Conservation (phyloP, 2,797 vertebrate species). For the Cirrhinus molitorella region DNA sequence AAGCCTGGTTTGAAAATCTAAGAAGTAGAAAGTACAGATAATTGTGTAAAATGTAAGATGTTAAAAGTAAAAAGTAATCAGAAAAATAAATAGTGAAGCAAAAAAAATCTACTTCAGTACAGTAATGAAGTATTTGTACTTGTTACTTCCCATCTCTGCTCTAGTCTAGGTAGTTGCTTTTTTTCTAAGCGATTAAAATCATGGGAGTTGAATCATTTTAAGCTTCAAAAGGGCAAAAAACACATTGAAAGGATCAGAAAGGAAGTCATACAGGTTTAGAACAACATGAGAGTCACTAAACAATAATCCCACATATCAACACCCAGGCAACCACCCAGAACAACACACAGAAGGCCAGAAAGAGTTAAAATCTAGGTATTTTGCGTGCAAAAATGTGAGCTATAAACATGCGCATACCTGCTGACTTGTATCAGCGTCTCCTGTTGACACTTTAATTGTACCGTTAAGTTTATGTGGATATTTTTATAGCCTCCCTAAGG, state of each 20-base stretch:
- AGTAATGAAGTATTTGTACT: too few relatives aligned
- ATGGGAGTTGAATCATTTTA: background rate
- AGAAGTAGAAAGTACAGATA: too few relatives aligned
- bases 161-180: background rate
- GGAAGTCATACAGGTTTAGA: background rate
- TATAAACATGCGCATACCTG: background rate
- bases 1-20: too few relatives aligned
- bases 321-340: background rate
- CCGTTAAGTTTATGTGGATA: background rate
- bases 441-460: constrained; percentile 17
- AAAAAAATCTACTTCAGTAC: too few relatives aligned
- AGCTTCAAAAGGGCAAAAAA: background rate
- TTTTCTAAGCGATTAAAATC: background rate
- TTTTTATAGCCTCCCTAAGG: constrained; percentile 27
- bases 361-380: background rate
- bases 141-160: too few relatives aligned
- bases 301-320: background rate
- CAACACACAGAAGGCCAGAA: background rate
- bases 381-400: background rate
- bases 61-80: too few relatives aligned
- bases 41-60: too few relatives aligned
- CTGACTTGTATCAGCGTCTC: background rate
- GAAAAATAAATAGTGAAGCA: too few relatives aligned
- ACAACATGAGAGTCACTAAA: background rate
- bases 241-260: background rate